phyloP scores from a whole-genome alignment of 1,140 invertebrate species.

The Sarcophaga peregrina region DNA sequence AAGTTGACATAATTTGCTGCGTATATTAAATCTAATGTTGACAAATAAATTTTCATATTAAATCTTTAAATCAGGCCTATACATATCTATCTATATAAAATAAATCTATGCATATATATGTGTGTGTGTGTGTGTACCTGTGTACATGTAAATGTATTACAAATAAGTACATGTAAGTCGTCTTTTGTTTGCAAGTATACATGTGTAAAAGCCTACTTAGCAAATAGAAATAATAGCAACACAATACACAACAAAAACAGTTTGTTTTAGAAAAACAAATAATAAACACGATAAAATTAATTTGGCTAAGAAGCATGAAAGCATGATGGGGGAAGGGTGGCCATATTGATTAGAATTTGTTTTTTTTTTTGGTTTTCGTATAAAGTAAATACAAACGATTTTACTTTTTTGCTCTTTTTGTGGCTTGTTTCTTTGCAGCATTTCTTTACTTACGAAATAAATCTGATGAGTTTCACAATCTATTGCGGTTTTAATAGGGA shows the following conservation, averaged over 20 bases:
- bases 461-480: too few species aligned
- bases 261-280: not conserved
- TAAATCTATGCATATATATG: not conserved
- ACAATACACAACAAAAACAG: not conserved
- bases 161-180: too few species aligned
- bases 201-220: constrained; percentile 4
- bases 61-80: not conserved
- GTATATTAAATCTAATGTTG: constrained; percentile 31
- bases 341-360: not conserved
- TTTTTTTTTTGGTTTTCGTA: constrained; percentile 13
- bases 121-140: not conserved
- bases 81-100: not conserved
- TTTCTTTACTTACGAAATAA: too few species aligned
- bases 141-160: too few species aligned
- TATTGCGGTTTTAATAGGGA: too few species aligned
- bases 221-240: not conserved
- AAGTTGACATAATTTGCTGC: constrained; percentile 32
- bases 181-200: not conserved
- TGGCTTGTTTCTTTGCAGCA: too few species aligned
- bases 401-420: not conserved
- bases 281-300: not conserved
- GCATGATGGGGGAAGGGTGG: not conserved
- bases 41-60: not conserved
- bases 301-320: too few species aligned
- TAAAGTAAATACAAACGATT: constrained; percentile 16